Conservation (phyloP, 2,888 invertebrate genomes). For the Eurois occulta region DNA sequence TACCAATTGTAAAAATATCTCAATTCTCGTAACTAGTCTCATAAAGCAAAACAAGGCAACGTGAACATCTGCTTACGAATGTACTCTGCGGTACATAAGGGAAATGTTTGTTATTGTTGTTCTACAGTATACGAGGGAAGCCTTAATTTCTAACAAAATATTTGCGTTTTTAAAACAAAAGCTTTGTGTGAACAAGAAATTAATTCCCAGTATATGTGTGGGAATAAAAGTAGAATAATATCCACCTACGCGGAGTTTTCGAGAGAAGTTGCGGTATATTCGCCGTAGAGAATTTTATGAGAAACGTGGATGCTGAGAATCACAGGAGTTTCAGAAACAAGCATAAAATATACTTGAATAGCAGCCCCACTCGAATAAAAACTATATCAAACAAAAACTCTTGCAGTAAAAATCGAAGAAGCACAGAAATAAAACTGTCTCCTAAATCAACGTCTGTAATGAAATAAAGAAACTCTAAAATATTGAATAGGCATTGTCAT, state of each 20-base stretch:
- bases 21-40: background rate
- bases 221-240: conserved; percentile 42
- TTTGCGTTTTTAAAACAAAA: conserved; percentile 59
- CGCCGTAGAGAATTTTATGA: conserved; percentile 48
- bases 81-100: conserved; percentile 17
- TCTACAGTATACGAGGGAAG: conserved; percentile 43
- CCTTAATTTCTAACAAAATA: conserved; percentile 59
- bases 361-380: conserved; percentile 36
- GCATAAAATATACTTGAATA: conserved; percentile 50
- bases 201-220: conserved; percentile 43
- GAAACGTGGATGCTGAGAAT: conserved; percentile 26
- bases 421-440: conserved; percentile 22
- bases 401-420: conserved; percentile 14
- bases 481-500: conserved; percentile 53
- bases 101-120: conserved; percentile 49
- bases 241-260: conserved; percentile 23
- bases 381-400: conserved; percentile 32
- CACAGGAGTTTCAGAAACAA: conserved; percentile 48
- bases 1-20: background rate
- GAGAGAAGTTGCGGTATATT: conserved; percentile 46
- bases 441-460: conserved; percentile 36
- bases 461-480: conserved; percentile 47
- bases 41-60: conserved; percentile 13
- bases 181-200: conserved; percentile 54
- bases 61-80: conserved; percentile 15